These are phyloP conservation scores for Tenualosa thibaudeaui DNA, from an alignment of 2,797 vertebrate genomes.

Conservation along the genomic window DNA sequence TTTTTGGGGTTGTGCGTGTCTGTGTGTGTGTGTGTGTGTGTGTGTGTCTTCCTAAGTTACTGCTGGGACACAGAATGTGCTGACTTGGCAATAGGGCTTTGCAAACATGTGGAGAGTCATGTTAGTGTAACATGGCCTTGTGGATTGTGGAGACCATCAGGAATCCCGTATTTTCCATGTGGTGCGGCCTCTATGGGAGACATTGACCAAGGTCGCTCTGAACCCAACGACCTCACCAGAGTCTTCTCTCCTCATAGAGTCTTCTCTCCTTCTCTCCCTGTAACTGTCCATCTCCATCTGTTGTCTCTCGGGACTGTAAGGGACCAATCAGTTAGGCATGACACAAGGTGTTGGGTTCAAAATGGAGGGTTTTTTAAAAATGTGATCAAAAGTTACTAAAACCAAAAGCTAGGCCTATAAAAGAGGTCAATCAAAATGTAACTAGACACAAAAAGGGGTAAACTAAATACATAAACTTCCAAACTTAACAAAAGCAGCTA, in stretches of 20 bases:
- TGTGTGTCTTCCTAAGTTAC: background rate
- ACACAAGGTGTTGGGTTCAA: no score
- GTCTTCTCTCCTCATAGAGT: background rate
- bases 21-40: background rate
- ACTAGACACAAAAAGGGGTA: no score
- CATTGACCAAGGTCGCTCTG: background rate
- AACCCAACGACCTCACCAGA: background rate
- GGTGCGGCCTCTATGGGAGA: background rate
- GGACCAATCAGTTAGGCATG: no score
- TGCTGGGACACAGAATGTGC: constrained; percentile 28
- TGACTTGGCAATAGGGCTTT: background rate
- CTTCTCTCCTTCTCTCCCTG: background rate
- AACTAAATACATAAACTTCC: no score
- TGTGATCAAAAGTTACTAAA: no score
- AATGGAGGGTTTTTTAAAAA: no score
- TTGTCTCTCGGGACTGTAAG: background rate
- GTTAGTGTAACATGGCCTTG: background rate
- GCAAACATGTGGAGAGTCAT: background rate
- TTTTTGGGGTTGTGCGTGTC: background rate
- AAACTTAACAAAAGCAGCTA: no score
- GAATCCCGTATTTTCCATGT: background rate
- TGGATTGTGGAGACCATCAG: background rate
- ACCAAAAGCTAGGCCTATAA: no score
- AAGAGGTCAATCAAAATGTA: no score
- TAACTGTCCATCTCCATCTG: background rate